Base-by-base conservation (phyloP, 2,797 vertebrate species). In the Centroberyx gerrardi region DNA sequence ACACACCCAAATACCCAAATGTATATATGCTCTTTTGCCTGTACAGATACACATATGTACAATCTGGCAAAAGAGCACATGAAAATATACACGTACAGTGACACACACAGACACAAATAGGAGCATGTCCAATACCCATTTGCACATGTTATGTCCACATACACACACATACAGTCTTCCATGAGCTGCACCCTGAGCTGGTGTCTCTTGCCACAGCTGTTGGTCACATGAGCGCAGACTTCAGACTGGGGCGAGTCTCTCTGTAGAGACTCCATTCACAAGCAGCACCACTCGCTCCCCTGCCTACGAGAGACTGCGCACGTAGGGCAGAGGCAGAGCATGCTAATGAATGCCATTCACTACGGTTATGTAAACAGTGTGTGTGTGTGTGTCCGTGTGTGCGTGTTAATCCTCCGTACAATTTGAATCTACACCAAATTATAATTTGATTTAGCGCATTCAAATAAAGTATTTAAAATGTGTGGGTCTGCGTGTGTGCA, bases 191-290 rank as follows among this genome's bases (percentile, higher is more conserved):
- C 58, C 55, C 18, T n/a, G 66, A 70, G 49, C 48, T 61, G 51
- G 52, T 54, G 38, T 28, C 17, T 46, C 36, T 59, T 61, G 68
- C 14, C 62, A 42, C 55, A 72, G 52, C 63, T 76, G 72, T 82
- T 58, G 18, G 72, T 66, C 70, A 68, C 60, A 74, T 40, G 56
- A 84, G 55, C 65, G 44, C 62, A 63, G 76, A 33, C 33, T 3
- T 22, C 33, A 36, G 33, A 46, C 74, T 55, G 52, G 59, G 70
- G 64, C 40, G 51, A 9, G n/a, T 85, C 53, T 58, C 46, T 75
- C 63, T 82, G 40, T 40, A 76, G 69, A 77, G 63, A 82, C 76
- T 81, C 75, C 63, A 72, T 86, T 87, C 71, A 81, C n/a, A 63
- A 55, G 61, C 75, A 53, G 9, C 29, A 12, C 67, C 44, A 60